These are phyloP conservation scores for Carpatolechia fugitivella DNA, from an alignment of 2,888 invertebrate species.

Conservation along the genomic window DNA sequence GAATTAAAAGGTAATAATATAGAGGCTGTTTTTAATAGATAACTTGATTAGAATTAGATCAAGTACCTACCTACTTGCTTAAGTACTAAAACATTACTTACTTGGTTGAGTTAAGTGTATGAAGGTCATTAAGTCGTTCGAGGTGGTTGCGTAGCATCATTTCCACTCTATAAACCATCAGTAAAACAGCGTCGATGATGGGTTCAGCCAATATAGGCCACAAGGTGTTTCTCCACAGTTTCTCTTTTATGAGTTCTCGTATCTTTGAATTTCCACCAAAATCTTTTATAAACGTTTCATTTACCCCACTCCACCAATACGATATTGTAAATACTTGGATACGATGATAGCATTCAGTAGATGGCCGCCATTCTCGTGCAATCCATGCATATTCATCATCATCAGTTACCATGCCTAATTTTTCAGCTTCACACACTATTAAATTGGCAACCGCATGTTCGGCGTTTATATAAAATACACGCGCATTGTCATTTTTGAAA, in stretches of 20 bases:
- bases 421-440: slow-evolving; percentile 82
- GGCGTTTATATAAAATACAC: slow-evolving; percentile 90
- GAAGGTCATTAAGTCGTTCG: slow-evolving; percentile 19
- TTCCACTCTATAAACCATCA: slow-evolving; percentile 20
- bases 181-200: slow-evolving; percentile 30
- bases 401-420: slow-evolving; percentile 63
- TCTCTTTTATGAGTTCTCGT: background rate
- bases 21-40: no score
- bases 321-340: slow-evolving; percentile 32
- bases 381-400: slow-evolving; percentile 41
- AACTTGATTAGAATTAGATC: no score
- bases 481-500: slow-evolving; percentile 65
- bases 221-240: slow-evolving; percentile 1
- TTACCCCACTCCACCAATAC: slow-evolving; percentile 26
- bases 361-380: slow-evolving; percentile 41
- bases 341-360: background rate
- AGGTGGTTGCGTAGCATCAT: slow-evolving; percentile 17
- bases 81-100: background rate
- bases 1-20: no score
- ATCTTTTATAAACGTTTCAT: background rate
- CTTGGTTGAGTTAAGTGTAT: background rate
- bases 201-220: slow-evolving; percentile 31
- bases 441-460: slow-evolving; percentile 80
- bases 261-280: background rate
- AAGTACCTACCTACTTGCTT: no score